Evolutionary conservation across 1,140 invertebrate species (phyloP), one percentile per base, ranked within the genome.

Genomic region (Asobara japonica): DNA sequence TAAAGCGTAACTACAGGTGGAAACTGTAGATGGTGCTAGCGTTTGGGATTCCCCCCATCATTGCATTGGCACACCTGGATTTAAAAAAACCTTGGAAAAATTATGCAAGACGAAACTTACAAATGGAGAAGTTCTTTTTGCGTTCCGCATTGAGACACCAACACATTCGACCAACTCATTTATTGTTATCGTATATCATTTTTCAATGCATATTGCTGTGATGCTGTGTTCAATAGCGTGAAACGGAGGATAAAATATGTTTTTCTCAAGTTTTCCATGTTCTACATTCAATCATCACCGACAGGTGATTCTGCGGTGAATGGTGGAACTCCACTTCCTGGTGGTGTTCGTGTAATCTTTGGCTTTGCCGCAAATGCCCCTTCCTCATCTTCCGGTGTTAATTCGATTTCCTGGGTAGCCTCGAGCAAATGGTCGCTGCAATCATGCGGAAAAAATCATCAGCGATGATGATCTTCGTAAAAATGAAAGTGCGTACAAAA

Each of bases 361-460:
- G 82, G 82, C 65, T 83, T 84, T 0, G 83, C 75, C 25, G 76
- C 25, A 65, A 84, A 84, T 20, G 77, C 82, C n/a, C 80, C 78
- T 64, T 77, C 72, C 22, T 74, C 79, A 41, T 73, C 71, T 60
- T 71, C 60, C 60, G 41, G 1, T 30, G 5, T 16, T 45, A 2
- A 31, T 13, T 65, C 27, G 8, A 18, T 11, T n/a, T 0, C 29
- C 22, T 30, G 48, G 22, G 31, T 30, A 13, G n/a, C 6, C 41
- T 2, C 69, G 29, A 20, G 4, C 45, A 60, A 22, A 41, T 27
- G 0, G 25, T 3, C 33, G 27, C 33, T 66, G 18, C 16, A 22
- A 20, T 25, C 11, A 45, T n/a, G 29, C 7, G 11, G 7, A 45
- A 45, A 45, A 45, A 11, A 6, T 6, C 2, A 13, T 41, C 3